Conservation (phyloP, 2,888 invertebrate species). For the Melangyna quadrimaculata region DNA sequence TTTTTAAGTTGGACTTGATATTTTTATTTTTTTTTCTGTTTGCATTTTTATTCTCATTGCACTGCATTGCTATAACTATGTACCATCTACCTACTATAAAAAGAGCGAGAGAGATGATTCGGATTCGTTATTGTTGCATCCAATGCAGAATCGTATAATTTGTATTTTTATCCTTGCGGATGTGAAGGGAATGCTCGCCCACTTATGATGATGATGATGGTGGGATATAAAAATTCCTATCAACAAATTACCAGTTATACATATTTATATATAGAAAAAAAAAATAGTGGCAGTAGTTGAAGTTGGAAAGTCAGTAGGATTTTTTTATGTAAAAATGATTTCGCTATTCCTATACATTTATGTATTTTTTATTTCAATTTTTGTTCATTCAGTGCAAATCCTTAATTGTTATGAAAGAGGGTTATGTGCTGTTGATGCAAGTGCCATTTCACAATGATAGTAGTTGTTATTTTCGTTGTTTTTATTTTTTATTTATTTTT, state of each 20-base stretch:
- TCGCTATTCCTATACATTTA: background rate
- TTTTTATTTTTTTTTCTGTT: background rate
- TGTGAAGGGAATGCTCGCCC: conserved; percentile 11
- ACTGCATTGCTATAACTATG: background rate
- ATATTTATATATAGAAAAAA: background rate
- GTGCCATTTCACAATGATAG: background rate
- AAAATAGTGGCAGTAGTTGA: conserved; percentile 52
- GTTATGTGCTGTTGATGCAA: conserved; percentile 9
- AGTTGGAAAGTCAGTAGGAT: conserved; percentile 61
- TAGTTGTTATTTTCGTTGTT: conserved; percentile 15
- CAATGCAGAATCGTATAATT: conserved; percentile 58
- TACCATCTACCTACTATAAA: too few species aligned
- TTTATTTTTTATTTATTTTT: conserved; percentile 30
- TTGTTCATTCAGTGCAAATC: conserved; percentile 20
- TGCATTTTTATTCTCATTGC: conserved; percentile 45
- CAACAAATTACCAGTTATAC: conserved; percentile 54
- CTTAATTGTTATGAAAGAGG: conserved; percentile 50
- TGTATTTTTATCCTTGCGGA: conserved; percentile 63
- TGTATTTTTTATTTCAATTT: conserved; percentile 2
- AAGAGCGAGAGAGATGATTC: background rate
- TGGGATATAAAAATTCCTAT: conserved; percentile 56
- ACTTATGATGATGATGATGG: conserved; percentile 13
- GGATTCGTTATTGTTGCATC: background rate
- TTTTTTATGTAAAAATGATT: background rate
- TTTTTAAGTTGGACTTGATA: conserved; percentile 57